These are phyloP conservation scores for Acronicta alni DNA, from an alignment of 2,888 invertebrate species.

Conservation along the genomic window DNA sequence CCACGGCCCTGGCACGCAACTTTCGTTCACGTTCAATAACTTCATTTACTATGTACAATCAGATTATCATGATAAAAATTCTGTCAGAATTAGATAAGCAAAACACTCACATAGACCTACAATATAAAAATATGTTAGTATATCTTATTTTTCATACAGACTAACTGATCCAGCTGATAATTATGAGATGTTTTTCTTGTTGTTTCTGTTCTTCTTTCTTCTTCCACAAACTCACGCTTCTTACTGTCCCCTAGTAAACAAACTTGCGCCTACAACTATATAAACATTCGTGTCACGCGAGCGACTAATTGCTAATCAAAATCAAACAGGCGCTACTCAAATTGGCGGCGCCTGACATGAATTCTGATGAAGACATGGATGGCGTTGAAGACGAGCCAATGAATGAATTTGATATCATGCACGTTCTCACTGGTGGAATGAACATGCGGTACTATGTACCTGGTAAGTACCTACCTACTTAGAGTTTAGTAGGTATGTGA, in stretches of 20 bases:
- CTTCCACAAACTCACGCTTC: conserved; percentile 3
- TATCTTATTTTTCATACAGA: too few relatives aligned
- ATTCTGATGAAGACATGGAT: conserved; percentile 70
- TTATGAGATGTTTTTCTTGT: too few relatives aligned
- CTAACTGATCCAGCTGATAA: too few relatives aligned
- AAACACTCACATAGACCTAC: too few relatives aligned
- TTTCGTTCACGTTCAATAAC: too few relatives aligned
- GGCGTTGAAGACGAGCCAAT: conserved; percentile 74
- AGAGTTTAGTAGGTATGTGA: background rate
- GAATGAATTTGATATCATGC: conserved; percentile 73
- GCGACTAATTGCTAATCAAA: conserved; percentile 71
- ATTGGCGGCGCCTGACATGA: conserved; percentile 82
- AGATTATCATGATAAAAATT: too few relatives aligned
- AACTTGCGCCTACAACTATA: conserved; percentile 33
- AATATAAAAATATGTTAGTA: too few relatives aligned
- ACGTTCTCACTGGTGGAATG: conserved; percentile 77
- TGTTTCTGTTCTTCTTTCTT: background rate
- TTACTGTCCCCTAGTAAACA: conserved; percentile 7
- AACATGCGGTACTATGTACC: conserved; percentile 55
- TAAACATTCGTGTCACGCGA: conserved; percentile 46
- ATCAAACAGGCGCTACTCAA: conserved; percentile 81
- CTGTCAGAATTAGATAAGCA: too few relatives aligned
- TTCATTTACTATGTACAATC: too few relatives aligned
- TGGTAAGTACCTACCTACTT: conserved; percentile 20
- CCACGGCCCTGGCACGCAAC: too few relatives aligned